A percentile compares a stretch with the other conserved stretches of the same genome.
phyloP scores from a whole-genome alignment of 2,113 vertebrate species.

The Ardeotis arabs region DNA sequence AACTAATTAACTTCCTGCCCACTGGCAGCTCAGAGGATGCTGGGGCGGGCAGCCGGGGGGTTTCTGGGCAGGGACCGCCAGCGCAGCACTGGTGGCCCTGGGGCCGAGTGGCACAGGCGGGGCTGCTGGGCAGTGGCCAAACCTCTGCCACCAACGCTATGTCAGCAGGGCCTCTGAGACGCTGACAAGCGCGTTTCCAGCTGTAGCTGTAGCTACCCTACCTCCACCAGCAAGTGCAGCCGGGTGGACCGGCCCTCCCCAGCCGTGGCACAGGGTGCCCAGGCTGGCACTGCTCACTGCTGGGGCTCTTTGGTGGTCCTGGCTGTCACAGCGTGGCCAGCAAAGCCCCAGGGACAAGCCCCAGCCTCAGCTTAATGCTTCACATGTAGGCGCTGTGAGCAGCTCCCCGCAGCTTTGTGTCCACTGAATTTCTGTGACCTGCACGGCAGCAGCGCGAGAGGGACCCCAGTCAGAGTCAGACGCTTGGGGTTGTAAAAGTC shows the following conservation, averaged over 20 bases:
- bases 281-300: background rate
- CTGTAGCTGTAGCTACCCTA: background rate
- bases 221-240: background rate
- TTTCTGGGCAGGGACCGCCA: background rate
- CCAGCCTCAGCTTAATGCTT: fast-evolving
- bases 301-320: fast-evolving
- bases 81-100: background rate
- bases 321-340: fast-evolving
- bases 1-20: background rate
- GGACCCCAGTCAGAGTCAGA: background rate
- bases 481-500: fast-evolving
- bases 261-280: fast-evolving
- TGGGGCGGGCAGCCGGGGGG: fast-evolving
- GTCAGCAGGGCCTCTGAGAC: background rate
- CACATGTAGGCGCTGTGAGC: fast-evolving
- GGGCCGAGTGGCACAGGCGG: background rate
- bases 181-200: background rate
- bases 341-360: background rate
- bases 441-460: fast-evolving
- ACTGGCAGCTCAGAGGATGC: background rate
- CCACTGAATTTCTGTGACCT: fast-evolving
- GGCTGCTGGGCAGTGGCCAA: fast-evolving
- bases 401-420: fast-evolving
- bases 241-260: fast-evolving
- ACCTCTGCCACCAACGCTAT: background rate